Evolutionary conservation across 1,140 invertebrate species (phyloP).

Genomic region (Doryteuthis pealeii): DNA sequence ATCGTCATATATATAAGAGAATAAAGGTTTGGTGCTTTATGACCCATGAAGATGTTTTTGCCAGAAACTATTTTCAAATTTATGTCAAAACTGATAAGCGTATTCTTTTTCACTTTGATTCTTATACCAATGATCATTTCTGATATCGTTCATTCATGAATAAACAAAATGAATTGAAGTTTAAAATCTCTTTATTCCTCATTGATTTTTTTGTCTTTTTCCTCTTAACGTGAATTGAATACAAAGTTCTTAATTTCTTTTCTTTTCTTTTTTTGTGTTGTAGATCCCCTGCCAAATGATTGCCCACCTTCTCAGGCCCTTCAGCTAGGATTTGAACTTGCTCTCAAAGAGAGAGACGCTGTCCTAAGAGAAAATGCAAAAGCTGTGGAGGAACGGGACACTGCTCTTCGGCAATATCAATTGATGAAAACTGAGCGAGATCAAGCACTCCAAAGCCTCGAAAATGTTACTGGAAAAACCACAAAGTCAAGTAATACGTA

Average conservation of each 20-base stretch:
- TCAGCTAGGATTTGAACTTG: slow-evolving; percentile 53
- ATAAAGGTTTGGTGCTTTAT: too few relatives aligned
- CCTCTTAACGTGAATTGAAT: not conserved
- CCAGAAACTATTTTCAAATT: too few relatives aligned
- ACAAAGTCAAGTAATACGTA: slow-evolving; percentile 35
- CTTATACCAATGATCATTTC: not conserved
- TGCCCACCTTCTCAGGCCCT: slow-evolving; percentile 41
- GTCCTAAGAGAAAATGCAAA: slow-evolving; percentile 51
- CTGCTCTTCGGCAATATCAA: slow-evolving; percentile 36
- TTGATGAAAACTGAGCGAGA: slow-evolving; percentile 48
- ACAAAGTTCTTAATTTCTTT: not conserved
- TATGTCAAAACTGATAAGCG: too few relatives aligned
- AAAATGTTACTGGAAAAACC: slow-evolving; percentile 32
- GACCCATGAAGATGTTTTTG: too few relatives aligned
- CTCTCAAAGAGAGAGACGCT: slow-evolving; percentile 53
- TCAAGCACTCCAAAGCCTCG: slow-evolving; percentile 42
- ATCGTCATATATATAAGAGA: too few relatives aligned
- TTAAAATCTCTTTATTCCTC: not conserved
- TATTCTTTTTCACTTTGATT: not conserved
- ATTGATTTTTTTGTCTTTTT: not conserved
- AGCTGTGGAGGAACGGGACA: slow-evolving; percentile 46
- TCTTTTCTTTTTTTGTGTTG: not conserved
- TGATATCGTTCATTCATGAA: not conserved
- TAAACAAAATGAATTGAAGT: not conserved
- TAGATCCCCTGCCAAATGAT: slow-evolving; percentile 12